Base-by-base conservation (phyloP, 2,888 invertebrate species). In the Ctena decussata region DNA sequence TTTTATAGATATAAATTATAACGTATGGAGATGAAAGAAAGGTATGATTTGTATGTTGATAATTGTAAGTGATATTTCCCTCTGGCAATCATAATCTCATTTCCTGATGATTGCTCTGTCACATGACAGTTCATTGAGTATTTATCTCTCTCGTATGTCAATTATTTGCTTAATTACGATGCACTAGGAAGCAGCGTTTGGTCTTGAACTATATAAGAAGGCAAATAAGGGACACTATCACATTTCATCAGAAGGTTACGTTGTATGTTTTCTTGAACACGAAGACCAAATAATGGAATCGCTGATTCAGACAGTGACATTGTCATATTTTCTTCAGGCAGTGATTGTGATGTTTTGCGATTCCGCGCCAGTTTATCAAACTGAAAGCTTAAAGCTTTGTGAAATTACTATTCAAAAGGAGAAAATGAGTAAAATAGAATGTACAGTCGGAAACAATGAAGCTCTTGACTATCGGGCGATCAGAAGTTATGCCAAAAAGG, bases 391-490 rank as follows among this genome's bases (percentile, higher is more conserved):
- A 21, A 53, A 75, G 21, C 27, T 81, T 53, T 85, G 85, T 82
- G 69, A 74, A 35, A 32, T 71, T 5, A 27, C 15, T 11, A 71
- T 24, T 30, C 37, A 49, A 8, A 69, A 32, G 41, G 46, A n/a
- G 0, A 46, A 24, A 41, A 41, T 37, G 1, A 86, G 49, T 41
- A 37, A 53, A 11, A 27, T 88, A 60, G 37, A 70, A 24, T 88
- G 87, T 53, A 41, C 24, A 11, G 76, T 88, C 21, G 44, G 30
- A 12, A 80, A 83, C n/a, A 85, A 79, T 11, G 71, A 84, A n/a
- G 41, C 74, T 6, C 15, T 88, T 21, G 88, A 88, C 72, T 88
- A 88, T 49, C 78, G 80, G 41, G 70, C 76, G 3, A 41, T 89
- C 3, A 46, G 86, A 44, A 49, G 60, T 11, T 86, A 77, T 84